Conservation (phyloP, 2,797 vertebrate species). For the Chelidonichthys spinosus region DNA sequence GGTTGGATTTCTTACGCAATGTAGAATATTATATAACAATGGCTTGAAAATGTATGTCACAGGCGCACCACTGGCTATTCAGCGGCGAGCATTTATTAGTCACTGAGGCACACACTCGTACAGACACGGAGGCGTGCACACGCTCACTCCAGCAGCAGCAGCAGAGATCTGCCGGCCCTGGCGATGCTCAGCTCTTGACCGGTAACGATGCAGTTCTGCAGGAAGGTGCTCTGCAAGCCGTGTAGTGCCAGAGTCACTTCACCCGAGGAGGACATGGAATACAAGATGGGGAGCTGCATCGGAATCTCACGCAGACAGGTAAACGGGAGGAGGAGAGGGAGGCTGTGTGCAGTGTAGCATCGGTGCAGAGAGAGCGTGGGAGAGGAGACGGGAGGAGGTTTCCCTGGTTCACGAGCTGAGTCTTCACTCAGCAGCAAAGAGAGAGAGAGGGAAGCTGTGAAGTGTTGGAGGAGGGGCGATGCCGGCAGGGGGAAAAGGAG, state of each 20-base stretch:
- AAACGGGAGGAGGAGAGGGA: conserved; percentile 53
- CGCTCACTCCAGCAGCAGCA: conserved; percentile 51
- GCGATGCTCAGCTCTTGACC: conserved; percentile 77
- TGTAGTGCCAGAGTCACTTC: conserved; percentile 86
- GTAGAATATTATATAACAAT: conserved; percentile 73
- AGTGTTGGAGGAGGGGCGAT: conserved; percentile 65
- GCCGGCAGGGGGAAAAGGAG: conserved; percentile 51
- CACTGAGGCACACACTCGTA: conserved; percentile 55
- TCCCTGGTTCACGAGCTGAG: conserved; percentile 2
- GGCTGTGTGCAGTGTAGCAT: conserved; percentile 30
- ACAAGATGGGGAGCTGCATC: conserved; percentile 89
- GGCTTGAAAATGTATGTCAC: conserved; percentile 73
- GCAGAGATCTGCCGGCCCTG: conserved; percentile 66
- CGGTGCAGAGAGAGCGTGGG: conserved; percentile 7
- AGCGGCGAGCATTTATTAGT: conserved; percentile 54
- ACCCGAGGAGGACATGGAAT: conserved; percentile 88
- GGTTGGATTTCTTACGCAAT: conserved; percentile 51
- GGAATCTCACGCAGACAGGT: conserved; percentile 84
- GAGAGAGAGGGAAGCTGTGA: conserved; percentile 41
- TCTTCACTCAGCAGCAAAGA: conserved; percentile 26
- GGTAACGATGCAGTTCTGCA: conserved; percentile 87
- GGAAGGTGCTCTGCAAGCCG: conserved; percentile 84
- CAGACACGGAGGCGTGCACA: conserved; percentile 60
- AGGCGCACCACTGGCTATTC: conserved; percentile 62
- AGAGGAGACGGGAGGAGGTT: conserved; percentile 12